phyloP scores from a whole-genome alignment of 2,797 vertebrate genomes.

The Scleropages formosus region DNA sequence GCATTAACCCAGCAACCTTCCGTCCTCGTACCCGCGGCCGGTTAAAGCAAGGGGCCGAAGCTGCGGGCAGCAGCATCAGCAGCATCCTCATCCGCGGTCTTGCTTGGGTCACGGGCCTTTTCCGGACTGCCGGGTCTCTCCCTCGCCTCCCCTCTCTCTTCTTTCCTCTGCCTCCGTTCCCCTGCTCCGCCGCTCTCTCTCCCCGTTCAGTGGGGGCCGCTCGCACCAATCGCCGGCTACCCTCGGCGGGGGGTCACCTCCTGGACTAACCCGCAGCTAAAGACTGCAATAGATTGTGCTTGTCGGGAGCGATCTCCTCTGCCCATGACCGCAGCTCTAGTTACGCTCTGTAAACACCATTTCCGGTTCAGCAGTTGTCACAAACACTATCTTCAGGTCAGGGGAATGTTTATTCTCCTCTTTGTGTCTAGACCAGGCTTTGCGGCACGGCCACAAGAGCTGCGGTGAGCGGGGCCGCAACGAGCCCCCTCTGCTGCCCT shows the following conservation, averaged over 20 bases:
- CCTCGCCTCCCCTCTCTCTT: not conserved
- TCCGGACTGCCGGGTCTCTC: not conserved
- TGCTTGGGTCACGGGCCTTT: not conserved
- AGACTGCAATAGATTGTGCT: conserved; percentile 23
- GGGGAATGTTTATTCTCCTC: conserved; percentile 17
- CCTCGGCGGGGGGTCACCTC: conserved; percentile 20
- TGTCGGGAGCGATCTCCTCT: conserved; percentile 24
- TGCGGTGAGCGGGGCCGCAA: not conserved
- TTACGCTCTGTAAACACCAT: conserved; percentile 30
- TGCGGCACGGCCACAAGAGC: conserved; percentile 12
- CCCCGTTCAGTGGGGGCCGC: conserved; percentile 49
- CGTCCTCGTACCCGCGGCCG: not conserved
- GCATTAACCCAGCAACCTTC: conserved; percentile 13
- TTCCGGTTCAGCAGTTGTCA: conserved; percentile 33
- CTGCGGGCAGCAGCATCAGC: not conserved
- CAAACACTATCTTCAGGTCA: conserved; percentile 29
- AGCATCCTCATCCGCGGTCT: not conserved
- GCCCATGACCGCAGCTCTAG: conserved; percentile 23
- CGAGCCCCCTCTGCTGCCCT: conserved; percentile 34
- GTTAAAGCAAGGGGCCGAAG: not conserved
- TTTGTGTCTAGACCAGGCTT: conserved; percentile 29
- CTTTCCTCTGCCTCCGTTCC: not conserved
- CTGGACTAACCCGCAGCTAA: conserved; percentile 17
- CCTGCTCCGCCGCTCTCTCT: conserved; percentile 21
- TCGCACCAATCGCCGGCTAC: not conserved